These are phyloP conservation scores for Athrips mouffetella DNA, from an alignment of 2,888 invertebrate species.

Conservation along the genomic window DNA sequence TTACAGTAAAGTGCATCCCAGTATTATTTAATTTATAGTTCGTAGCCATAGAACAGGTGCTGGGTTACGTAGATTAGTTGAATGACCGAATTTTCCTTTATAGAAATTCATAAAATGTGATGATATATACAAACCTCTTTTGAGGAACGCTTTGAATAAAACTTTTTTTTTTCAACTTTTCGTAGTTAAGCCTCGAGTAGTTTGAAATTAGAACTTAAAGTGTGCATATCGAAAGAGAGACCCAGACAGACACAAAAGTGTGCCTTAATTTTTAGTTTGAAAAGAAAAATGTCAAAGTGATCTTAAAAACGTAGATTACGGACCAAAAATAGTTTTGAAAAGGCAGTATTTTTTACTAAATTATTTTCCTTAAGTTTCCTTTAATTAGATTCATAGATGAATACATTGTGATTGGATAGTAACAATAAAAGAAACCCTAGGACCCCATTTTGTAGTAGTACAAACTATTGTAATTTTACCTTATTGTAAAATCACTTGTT, in stretches of 20 bases:
- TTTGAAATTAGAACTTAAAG: slow-evolving; percentile 36
- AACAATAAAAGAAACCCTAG: slow-evolving; percentile 39
- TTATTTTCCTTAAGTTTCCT: slow-evolving; percentile 36
- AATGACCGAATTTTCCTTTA: slow-evolving; percentile 39
- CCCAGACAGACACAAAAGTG: slow-evolving; percentile 61
- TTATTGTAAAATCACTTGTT: slow-evolving; percentile 36
- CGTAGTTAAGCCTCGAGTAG: slow-evolving; percentile 49
- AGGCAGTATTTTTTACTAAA: slow-evolving; percentile 68
- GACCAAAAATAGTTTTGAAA: slow-evolving; percentile 63
- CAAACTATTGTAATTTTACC: slow-evolving; percentile 65
- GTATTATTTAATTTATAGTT: slow-evolving; percentile 60
- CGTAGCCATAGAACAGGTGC: slow-evolving; percentile 66
- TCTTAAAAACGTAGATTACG: slow-evolving; percentile 54
- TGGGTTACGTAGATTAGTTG: slow-evolving; percentile 57
- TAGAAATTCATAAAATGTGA: slow-evolving; percentile 39
- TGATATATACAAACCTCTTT: slow-evolving; percentile 28
- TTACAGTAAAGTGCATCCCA: slow-evolving; percentile 72
- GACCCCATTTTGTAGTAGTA: slow-evolving; percentile 64
- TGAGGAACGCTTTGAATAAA: slow-evolving; percentile 42
- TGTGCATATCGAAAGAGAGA: slow-evolving; percentile 61
- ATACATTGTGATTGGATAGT: slow-evolving; percentile 43
- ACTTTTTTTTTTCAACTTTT: slow-evolving; percentile 46
- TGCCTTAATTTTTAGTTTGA: slow-evolving; percentile 60
- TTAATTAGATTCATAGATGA: slow-evolving; percentile 52
- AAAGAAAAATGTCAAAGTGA: slow-evolving; percentile 38